Base-by-base conservation (phyloP, 1,140 invertebrate species). In the Rhizoglyphus robini region DNA sequence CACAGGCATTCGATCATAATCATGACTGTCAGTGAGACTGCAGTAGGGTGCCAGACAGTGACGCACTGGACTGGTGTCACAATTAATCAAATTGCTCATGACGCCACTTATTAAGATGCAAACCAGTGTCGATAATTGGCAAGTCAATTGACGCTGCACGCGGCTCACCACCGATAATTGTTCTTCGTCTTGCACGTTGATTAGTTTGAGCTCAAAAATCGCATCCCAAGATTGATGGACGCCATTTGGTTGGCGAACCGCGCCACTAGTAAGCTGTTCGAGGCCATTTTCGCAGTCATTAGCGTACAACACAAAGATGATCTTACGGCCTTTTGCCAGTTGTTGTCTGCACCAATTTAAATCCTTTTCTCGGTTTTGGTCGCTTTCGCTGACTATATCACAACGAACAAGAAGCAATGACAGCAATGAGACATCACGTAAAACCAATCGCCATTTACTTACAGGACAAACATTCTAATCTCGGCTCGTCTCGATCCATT, bases 181-280 rank as follows among this genome's bases (percentile, higher is more conserved):
- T 32, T 54, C 31, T 8, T 54, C 51, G 51, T 54, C 51, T 54
- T 54, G 51, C 20, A 54, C 51, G 20, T 54, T 54, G 20, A 54
- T 54, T 5, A 20, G 8, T 54, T 54, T 54, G 8, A 54, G 5
- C 20, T 54, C 8, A 54, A 54, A 54, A 11, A 54, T 54, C 23
- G 51, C 15, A 11, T 15, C 51, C 8, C 15, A 54, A 54, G 51
- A 54, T 54, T 54, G 51, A 54, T 54, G 8, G 51, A 54, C 15
- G 20, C 15, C 23, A 15, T 25, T 25, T 27, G 23, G 20, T 27
- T 5, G 51, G 51, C 23, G 51, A 20, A 32, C 20, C 15, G 51
- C n/a, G n/a, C n/a, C n/a, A n/a, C n/a, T 32, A 8, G 51, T 23
- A 20, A 32, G 15, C 15, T 8, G 15, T 54, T 54, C 51, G 23